Percentiles rank a stretch among this genome's conserved stretches.
Evolutionary conservation across 92 coral and sea anemone genomes (phyloP).

Genomic region (Plumapathes pennacea): DNA sequence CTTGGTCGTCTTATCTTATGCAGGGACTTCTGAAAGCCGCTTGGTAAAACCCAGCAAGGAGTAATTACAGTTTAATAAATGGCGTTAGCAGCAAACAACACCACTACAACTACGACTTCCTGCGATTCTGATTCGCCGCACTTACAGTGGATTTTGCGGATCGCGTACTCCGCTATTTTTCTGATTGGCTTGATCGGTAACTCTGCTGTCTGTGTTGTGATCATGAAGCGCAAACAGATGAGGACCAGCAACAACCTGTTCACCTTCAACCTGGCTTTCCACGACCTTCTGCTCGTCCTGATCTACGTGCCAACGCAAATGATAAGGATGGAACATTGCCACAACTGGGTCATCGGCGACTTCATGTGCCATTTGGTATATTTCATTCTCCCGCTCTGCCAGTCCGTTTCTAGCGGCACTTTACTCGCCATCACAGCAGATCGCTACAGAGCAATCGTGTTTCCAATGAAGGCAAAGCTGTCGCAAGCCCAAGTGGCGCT

Average conservation of each 20-base stretch:
- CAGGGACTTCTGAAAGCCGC: too few relatives aligned
- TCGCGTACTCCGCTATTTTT: conserved; percentile 53
- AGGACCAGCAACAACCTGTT: conserved; percentile 59
- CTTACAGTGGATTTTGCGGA: conserved; percentile 60
- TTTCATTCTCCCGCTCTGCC: conserved; percentile 48
- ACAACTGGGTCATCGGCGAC: conserved; percentile 62
- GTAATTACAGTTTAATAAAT: too few relatives aligned
- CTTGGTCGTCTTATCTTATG: too few relatives aligned
- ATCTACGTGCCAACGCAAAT: conserved; percentile 77
- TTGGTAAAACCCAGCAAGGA: too few relatives aligned
- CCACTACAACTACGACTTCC: not conserved
- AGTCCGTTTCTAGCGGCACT: conserved; percentile 59
- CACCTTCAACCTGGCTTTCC: conserved; percentile 71
- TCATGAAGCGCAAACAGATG: conserved; percentile 57
- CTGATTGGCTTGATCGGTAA: conserved; percentile 66
- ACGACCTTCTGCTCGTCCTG: conserved; percentile 61
- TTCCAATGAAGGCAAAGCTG: conserved; percentile 67
- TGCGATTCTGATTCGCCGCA: conserved; percentile 18
- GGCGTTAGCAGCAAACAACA: too few relatives aligned
- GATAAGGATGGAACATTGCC: conserved; percentile 63
- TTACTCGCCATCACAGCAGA: conserved; percentile 69
- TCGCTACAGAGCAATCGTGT: conserved; percentile 75
- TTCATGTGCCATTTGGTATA: conserved; percentile 66
- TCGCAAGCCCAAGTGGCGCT: conserved; percentile 36
- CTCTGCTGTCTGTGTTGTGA: conserved; percentile 67